Conservation (phyloP, 1,140 invertebrate species). For the Heliconius hermathena region DNA sequence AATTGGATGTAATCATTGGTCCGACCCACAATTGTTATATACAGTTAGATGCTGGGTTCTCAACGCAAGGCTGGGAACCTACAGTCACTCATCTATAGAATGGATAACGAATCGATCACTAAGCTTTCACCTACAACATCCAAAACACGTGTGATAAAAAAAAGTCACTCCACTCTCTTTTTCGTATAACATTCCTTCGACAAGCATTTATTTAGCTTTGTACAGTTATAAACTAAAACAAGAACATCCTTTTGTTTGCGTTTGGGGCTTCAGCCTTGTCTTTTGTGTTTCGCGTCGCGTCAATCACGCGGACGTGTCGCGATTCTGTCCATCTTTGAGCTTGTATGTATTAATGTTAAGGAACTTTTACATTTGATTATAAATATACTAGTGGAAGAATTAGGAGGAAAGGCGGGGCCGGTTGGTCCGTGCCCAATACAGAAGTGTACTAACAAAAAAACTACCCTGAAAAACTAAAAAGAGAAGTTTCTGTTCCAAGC, state of each 20-base stretch:
- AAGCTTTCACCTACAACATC: too few relatives aligned
- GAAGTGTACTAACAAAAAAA: too few relatives aligned
- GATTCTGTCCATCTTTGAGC: conserved; percentile 23
- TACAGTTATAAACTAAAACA: conserved; percentile 8
- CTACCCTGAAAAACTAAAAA: too few relatives aligned
- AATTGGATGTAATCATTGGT: too few relatives aligned
- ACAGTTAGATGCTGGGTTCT: too few relatives aligned
- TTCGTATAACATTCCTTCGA: neutral
- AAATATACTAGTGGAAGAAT: neutral
- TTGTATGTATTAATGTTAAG: conserved; percentile 35
- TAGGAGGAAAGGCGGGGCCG: too few relatives aligned
- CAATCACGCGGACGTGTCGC: conserved; percentile 35
- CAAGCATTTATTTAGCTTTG: neutral
- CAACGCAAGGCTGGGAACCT: too few relatives aligned
- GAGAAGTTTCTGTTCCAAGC: too few relatives aligned
- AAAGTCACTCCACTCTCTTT: neutral
- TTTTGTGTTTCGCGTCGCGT: conserved; percentile 33
- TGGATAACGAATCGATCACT: neutral
- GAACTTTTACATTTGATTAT: conserved; percentile 14
- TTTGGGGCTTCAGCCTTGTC: conserved; percentile 6
- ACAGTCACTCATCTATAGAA: neutral
- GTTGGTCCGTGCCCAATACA: too few relatives aligned
- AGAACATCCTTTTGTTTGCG: conserved; percentile 3
- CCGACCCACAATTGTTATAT: too few relatives aligned
- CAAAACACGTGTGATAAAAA: neutral